Conservation (phyloP, 2,113 vertebrate genomes). For the western clawed frog (Xenopus tropicalis) region UCB_Xtro_10.0 CM004451.2:6880501-6881000, state of each 20-base stretch:
- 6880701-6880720: neutral
- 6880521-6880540: slow-evolving; percentile 44
- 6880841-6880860: slow-evolving; percentile 36
- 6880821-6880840: slow-evolving; percentile 38
- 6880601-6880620: neutral
- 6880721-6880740: slow-evolving; percentile 45
- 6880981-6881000: slow-evolving; percentile 57
- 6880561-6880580: slow-evolving; percentile 54
- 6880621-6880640: neutral
- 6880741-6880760: slow-evolving; percentile 52
- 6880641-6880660: neutral
- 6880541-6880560: slow-evolving; percentile 49
- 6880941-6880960: slow-evolving; percentile 54
- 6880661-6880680: slow-evolving; percentile 31
- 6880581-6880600: slow-evolving; percentile 50
- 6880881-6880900: slow-evolving; percentile 53
- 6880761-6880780: slow-evolving; percentile 53
- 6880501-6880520: slow-evolving; percentile 42
- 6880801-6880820: slow-evolving; percentile 36
- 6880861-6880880: slow-evolving; percentile 20
- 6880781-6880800: slow-evolving; percentile 51
- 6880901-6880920: slow-evolving; percentile 50
- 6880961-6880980: slow-evolving; percentile 46
- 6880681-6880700: slow-evolving; percentile 18
- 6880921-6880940: slow-evolving; percentile 46